A percentile compares a stretch with the other conserved stretches of the same genome.
Conservation (phyloP, 1,140 invertebrate genomes). For the Ceratitis capitata region DNA sequence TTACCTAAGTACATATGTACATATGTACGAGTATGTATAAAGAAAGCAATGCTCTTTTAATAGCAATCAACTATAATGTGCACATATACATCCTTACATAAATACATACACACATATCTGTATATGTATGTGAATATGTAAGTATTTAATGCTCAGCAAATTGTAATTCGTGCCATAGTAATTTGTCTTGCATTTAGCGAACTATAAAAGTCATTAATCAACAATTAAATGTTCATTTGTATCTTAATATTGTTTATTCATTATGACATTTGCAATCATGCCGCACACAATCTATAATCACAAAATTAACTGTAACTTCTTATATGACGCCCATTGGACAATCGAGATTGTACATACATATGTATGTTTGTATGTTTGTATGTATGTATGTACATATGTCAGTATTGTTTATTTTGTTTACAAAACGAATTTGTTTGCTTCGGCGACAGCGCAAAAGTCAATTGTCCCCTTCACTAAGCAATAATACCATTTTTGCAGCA, state of each 20-base stretch:
- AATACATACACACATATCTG: no score
- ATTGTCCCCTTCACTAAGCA: conserved; percentile 19
- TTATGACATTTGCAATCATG: not conserved
- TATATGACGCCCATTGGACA: not conserved
- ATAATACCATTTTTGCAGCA: not conserved
- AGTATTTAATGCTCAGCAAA: not conserved
- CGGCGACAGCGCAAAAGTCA: not conserved
- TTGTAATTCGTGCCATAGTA: not conserved
- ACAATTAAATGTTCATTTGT: not conserved
- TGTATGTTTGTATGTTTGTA: no score
- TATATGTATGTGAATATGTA: not conserved
- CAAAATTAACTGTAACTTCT: conserved; percentile 14
- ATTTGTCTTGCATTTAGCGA: not conserved
- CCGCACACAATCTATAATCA: not conserved
- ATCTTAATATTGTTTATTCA: not conserved
- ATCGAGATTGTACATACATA: no score
- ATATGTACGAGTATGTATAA: no score
- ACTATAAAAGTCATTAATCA: not conserved
- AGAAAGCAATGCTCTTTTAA: no score
- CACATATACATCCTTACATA: no score
- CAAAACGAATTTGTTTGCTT: not conserved
- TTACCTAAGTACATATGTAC: no score
- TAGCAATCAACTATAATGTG: no score
- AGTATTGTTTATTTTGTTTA: not conserved
- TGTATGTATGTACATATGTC: no score